phyloP scores from a whole-genome alignment of 1,140 invertebrate genomes.

The Leptinotarsa undecemlineata region DNA sequence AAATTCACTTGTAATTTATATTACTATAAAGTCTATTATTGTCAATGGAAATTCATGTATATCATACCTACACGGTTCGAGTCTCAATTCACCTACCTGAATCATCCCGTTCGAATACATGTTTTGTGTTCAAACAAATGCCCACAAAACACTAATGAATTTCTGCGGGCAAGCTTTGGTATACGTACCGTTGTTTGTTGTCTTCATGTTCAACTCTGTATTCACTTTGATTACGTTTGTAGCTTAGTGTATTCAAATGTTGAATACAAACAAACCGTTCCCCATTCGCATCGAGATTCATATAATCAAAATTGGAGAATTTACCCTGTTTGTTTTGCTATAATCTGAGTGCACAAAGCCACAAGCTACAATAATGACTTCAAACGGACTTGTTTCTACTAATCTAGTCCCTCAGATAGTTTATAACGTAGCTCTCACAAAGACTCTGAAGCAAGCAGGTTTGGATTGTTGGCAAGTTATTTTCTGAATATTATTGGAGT shows the following conservation, averaged over 20 bases:
- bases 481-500: too few species aligned
- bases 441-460: too few species aligned
- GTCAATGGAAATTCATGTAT: not conserved
- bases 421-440: not conserved
- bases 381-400: slow-evolving; percentile 19
- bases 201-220: slow-evolving; percentile 17
- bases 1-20: too few species aligned
- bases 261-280: slow-evolving; percentile 26
- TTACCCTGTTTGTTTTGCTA: slow-evolving; percentile 27
- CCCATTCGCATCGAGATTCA: slow-evolving; percentile 24
- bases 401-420: not conserved
- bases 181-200: slow-evolving; percentile 21
- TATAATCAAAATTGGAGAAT: slow-evolving; percentile 33
- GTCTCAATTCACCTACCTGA: not conserved
- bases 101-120: not conserved
- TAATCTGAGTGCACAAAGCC: slow-evolving; percentile 22
- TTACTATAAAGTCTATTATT: too few species aligned
- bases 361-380: slow-evolving; percentile 29
- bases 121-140: not conserved
- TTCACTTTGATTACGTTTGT: slow-evolving; percentile 29
- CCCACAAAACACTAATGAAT: slow-evolving; percentile 7
- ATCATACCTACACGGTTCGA: not conserved
- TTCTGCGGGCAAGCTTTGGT: slow-evolving; percentile 9
- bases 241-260: slow-evolving; percentile 30
- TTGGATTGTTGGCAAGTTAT: too few species aligned